Base-by-base conservation (phyloP, 2,113 vertebrate species). In the Apteryx owenii region DNA sequence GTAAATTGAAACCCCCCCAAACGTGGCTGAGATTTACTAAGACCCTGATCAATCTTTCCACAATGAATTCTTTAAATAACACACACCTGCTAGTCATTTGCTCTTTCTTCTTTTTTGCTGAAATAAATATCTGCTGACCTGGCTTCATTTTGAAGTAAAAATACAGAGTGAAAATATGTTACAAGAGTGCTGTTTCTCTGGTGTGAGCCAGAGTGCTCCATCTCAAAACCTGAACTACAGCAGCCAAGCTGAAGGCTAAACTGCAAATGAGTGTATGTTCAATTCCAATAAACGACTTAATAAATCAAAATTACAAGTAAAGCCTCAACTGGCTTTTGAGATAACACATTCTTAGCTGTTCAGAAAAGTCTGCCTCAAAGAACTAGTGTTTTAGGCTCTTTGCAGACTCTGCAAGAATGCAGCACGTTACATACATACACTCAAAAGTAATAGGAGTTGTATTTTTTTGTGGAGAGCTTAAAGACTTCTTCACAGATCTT, bases 211-310 rank as follows among this genome's bases (percentile, higher is more conserved):
- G 33, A 80, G 56, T 53, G 25, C 10, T 78, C 21, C 48, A 48
- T 53, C 33, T 64, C n/a, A 93, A 86, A 89, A 73, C 10, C 25
- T 26, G 40, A 93, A 44, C 64, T 25, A 66, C 50, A 81, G 28
- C 25, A 90, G 75, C 20, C 51, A 90, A 3, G 68, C 75, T 85
- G 79, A 82, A 86, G 87, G 23, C 26, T 85, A 70, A 84, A 80
- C 68, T 50, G 73, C 23, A 66, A 46, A 58, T 19, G 84, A 62
- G 12, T 40, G 29, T 53, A 48, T 10, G 12, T 56, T 36, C 36
- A 58, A 31, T 75, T 82, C 61, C 36, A 68, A 26, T 58, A 85
- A 75, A n/a, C 2, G 21, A 75, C 25, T 88, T 75, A 48, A 75
- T 71, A 79, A 82, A 82, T 40, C 10, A 72, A 76, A 79, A 68